These are phyloP conservation scores for Notospermus geniculatus DNA, from an alignment of 1,140 invertebrate species.

Conservation along the genomic window DNA sequence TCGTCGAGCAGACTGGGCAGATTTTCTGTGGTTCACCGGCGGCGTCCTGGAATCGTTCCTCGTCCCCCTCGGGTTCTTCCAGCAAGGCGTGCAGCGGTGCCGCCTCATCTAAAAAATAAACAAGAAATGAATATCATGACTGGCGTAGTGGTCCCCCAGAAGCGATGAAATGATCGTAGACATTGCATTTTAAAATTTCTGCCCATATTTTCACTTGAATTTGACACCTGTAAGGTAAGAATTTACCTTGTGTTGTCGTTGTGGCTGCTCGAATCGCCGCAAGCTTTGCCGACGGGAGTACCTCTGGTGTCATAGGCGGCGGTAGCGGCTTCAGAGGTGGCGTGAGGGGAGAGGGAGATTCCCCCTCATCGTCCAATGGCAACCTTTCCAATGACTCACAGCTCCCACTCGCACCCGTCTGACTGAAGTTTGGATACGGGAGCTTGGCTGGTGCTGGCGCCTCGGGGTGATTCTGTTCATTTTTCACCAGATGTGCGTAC, in stretches of 20 bases:
- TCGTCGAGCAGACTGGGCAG: conserved; percentile 27
- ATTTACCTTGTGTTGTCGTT: too few relatives aligned
- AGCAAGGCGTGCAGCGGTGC: neutral
- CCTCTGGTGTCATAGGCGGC: conserved; percentile 11
- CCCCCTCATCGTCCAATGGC: neutral
- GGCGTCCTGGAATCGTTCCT: conserved; percentile 29
- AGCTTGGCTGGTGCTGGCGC: neutral
- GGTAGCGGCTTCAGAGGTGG: conserved; percentile 2
- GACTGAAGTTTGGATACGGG: neutral
- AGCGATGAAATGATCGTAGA: too few relatives aligned
- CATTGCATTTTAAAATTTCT: too few relatives aligned
- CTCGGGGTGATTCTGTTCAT: neutral
- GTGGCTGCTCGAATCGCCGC: conserved; percentile 7
- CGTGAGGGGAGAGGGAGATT: neutral
- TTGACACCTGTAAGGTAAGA: too few relatives aligned
- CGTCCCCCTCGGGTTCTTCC: conserved; percentile 9
- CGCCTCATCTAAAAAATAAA: neutral
- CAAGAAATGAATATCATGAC: neutral
- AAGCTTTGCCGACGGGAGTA: conserved; percentile 15
- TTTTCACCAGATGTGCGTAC: neutral
- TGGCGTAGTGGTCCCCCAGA: too few relatives aligned
- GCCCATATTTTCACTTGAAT: too few relatives aligned
- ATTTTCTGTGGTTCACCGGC: conserved; percentile 29
- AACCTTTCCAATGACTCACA: too few relatives aligned
- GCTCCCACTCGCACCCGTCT: neutral